Evolutionary conservation across 2,888 invertebrate species (phyloP).

Genomic region (Vanessa cardui): DNA sequence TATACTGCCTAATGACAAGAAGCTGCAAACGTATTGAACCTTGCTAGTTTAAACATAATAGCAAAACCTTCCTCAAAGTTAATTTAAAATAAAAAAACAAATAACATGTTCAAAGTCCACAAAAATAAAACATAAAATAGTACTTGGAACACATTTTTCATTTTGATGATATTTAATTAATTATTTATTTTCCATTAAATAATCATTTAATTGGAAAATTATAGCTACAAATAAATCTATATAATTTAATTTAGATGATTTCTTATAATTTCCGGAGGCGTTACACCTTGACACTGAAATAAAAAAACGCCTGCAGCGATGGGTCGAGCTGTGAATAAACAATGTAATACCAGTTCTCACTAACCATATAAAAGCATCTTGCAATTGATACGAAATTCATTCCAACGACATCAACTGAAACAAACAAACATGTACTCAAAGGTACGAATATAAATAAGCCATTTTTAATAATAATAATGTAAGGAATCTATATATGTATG

Average conservation of each 20-base stretch:
- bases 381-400: conserved; percentile 67
- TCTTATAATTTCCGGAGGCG: background rate
- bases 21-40: no score
- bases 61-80: background rate
- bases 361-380: conserved; percentile 72
- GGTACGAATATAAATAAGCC: conserved; percentile 51
- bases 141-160: background rate
- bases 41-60: no score
- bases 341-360: conserved; percentile 64
- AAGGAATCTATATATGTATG: background rate
- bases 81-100: background rate
- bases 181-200: no score
- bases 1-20: no score
- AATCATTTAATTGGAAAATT: background rate
- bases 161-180: background rate
- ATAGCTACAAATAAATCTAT: background rate
- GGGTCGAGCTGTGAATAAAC: conserved; percentile 29
- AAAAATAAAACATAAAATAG: background rate
- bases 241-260: background rate
- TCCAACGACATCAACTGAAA: conserved; percentile 61
- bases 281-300: conserved; percentile 72
- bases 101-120: background rate
- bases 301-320: conserved; percentile 56
- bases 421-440: conserved; percentile 76
- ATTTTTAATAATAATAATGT: background rate